phyloP scores from a whole-genome alignment of 2,113 vertebrate species.

The Indicator indicator region DNA sequence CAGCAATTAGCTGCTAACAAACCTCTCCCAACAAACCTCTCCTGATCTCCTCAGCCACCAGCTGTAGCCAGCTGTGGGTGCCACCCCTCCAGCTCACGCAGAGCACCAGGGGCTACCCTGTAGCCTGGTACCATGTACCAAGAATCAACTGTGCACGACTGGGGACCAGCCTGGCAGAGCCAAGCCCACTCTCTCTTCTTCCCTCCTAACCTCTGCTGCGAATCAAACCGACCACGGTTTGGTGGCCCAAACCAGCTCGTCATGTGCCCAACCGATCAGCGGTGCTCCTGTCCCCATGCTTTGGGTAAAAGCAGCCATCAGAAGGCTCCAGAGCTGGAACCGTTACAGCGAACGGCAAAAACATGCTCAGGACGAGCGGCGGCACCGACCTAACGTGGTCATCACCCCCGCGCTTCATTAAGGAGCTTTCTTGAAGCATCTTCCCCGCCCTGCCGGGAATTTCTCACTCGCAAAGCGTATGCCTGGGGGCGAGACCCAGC shows the following conservation, averaged over 20 bases:
- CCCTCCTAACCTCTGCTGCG: not conserved
- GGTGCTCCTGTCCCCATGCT: not conserved
- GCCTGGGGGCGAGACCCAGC: accelerated
- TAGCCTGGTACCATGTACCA: not conserved
- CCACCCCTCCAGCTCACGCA: no score
- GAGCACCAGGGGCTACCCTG: no score
- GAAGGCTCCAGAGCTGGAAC: not conserved
- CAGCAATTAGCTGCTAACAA: accelerated
- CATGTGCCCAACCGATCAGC: accelerated
- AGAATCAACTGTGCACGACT: accelerated
- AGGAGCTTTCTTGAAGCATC: not conserved
- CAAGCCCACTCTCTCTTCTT: not conserved
- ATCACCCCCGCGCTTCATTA: accelerated
- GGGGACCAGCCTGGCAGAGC: not conserved
- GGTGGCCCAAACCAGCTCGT: not conserved
- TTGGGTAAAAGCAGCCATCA: not conserved
- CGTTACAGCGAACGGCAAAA: accelerated
- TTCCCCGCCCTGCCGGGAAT: not conserved
- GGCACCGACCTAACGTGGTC: accelerated
- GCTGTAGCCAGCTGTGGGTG: not conserved
- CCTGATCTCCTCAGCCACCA: accelerated
- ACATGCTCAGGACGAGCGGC: accelerated
- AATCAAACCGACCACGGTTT: not conserved
- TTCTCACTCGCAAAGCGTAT: accelerated
- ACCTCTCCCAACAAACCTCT: not conserved